A percentile compares a stretch with the other conserved stretches of the same genome.
phyloP scores from a whole-genome alignment of 2,888 invertebrate species.

The Spilarctia lutea region DNA sequence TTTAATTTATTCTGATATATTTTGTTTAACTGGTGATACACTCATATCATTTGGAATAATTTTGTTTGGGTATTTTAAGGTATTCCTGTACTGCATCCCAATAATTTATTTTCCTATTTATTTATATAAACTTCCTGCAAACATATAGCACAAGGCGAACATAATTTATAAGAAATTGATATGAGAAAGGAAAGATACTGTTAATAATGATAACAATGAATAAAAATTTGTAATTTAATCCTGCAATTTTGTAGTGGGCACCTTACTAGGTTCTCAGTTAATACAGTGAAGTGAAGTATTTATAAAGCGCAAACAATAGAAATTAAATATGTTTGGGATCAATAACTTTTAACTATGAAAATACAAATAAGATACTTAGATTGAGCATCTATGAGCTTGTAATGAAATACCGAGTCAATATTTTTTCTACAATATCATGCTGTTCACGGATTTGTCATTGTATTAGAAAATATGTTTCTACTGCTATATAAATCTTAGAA shows the following conservation, averaged over 20 bases:
- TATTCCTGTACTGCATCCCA: background rate
- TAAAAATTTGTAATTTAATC: too few species aligned
- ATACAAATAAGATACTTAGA: background rate
- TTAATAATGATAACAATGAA: too few species aligned
- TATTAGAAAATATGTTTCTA: background rate
- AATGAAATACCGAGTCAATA: background rate
- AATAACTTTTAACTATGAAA: background rate
- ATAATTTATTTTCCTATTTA: background rate
- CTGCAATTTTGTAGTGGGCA: too few species aligned
- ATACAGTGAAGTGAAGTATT: background rate
- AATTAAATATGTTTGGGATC: background rate
- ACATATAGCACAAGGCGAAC: too few species aligned
- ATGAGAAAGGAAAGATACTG: too few species aligned
- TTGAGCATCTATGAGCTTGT: background rate
- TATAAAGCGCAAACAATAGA: background rate
- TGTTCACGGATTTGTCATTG: background rate
- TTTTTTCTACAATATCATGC: background rate
- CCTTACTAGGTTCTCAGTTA: background rate
- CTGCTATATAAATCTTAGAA: background rate
- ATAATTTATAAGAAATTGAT: too few species aligned
- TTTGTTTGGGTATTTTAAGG: background rate
- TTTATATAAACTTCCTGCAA: too few species aligned
- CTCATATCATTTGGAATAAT: background rate
- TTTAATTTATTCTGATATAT: conserved; percentile 5
- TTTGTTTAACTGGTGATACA: background rate